Evolutionary conservation across 1,140 invertebrate species (phyloP).

Genomic region (Leucophenga varia): DNA sequence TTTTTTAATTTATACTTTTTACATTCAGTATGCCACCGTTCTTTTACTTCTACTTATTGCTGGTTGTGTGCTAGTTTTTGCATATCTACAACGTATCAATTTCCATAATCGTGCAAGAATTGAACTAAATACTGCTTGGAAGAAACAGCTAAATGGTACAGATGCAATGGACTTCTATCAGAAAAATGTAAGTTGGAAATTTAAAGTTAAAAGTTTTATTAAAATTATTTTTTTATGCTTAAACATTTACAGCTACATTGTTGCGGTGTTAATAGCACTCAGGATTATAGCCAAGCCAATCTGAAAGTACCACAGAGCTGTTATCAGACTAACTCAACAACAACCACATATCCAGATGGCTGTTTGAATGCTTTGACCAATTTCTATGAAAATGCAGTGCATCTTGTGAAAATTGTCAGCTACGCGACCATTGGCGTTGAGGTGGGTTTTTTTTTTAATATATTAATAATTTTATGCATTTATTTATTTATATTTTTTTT

Average conservation of each 20-base stretch:
- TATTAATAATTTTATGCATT: slow-evolving; percentile 3
- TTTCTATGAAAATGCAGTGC: slow-evolving; percentile 10
- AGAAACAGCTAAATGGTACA: slow-evolving; percentile 16
- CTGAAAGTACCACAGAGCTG: slow-evolving; percentile 30
- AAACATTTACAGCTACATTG: slow-evolving; percentile 28
- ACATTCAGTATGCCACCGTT: slow-evolving; percentile 26
- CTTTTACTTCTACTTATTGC: slow-evolving; percentile 25
- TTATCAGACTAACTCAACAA: slow-evolving; percentile 8
- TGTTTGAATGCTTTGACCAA: slow-evolving; percentile 27
- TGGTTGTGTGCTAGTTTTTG: slow-evolving; percentile 21
- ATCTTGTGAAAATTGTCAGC: slow-evolving; percentile 24
- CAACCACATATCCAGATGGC: slow-evolving; percentile 11
- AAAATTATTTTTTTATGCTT: not conserved
- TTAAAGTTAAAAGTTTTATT: slow-evolving; percentile 1
- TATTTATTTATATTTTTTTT: not conserved
- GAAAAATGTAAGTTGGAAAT: slow-evolving; percentile 13
- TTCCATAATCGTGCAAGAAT: not conserved
- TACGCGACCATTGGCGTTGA: slow-evolving; percentile 34
- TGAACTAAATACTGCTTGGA: slow-evolving; percentile 18
- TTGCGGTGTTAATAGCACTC: slow-evolving; percentile 29
- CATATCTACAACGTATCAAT: slow-evolving; percentile 17
- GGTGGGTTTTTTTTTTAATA: slow-evolving; percentile 14
- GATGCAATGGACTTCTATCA: slow-evolving; percentile 30
- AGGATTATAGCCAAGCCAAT: slow-evolving; percentile 27
- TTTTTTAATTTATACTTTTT: not conserved